Base-by-base conservation (phyloP, 2,888 invertebrate species). In the Callimorpha dominula region DNA sequence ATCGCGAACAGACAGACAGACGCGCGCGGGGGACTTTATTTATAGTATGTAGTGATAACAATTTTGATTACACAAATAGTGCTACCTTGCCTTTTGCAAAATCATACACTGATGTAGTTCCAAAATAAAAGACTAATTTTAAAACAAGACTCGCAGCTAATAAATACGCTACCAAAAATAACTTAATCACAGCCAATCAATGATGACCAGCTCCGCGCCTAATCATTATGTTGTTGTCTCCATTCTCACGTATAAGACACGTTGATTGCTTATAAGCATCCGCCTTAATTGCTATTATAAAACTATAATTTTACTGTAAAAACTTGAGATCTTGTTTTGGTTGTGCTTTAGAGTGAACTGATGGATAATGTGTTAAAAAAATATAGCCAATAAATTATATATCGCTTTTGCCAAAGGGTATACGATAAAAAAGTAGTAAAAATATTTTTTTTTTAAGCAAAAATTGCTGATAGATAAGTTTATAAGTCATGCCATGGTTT, bases 201-300 rank as follows among this genome's bases (percentile, higher is more conserved):
- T 68, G 69, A 83, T 79, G 73, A 81, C 49, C 62, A 46, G 43
- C 54, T 65, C 14, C 65, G 49, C 40, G 75, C 63, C 77, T 77
- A 75, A 40, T 76, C 65, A 83, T 83, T 84, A 83, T 70, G 74
- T 74, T 70, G 76, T 76, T 78, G 75, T 73, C 79, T 77, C 78
- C 73, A 81, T 85, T 86, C 85, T 85, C 87, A 85, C 80, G 74
- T 82, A 76, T 57, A 67, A 70, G 78, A 75, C 77, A 69, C 54
- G 67, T 79, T 83, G 84, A 86, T 87, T 85, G 78, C 78, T 74
- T 72, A 72, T 72, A 72, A 78, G 77, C 71, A 76, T 72, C 81
- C 77, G 67, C 64, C 74, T 74, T 86, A 84, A 88, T 88, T 86
- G 85, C 76, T 72, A 75, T 71, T 83, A 75, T 82, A 80, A 83